These are phyloP conservation scores for Phrynosoma blainvillii DNA, from an alignment of 2,113 vertebrate genomes.

Conservation along the genomic window DNA sequence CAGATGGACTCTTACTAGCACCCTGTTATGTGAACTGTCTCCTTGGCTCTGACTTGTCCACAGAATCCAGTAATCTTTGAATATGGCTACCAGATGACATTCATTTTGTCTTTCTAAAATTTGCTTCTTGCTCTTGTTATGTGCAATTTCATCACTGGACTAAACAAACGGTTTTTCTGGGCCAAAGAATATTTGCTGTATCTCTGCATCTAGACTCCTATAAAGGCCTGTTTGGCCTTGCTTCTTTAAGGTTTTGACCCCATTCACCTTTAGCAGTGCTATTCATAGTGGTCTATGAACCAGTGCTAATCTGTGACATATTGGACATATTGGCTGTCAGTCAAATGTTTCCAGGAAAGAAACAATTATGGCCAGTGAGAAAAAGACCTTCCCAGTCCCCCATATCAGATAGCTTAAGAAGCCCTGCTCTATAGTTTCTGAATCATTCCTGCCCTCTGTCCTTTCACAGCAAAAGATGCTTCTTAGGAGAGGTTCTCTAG, in stretches of 20 bases:
- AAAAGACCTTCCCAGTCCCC: too few relatives aligned
- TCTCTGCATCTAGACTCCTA: neutral
- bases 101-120: too few relatives aligned
- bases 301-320: neutral
- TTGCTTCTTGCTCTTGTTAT: too few relatives aligned
- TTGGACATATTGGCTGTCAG: neutral
- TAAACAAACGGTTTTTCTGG: neutral
- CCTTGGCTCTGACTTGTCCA: too few relatives aligned
- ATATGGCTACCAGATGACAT: too few relatives aligned
- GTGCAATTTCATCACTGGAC: neutral
- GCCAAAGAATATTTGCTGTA: neutral
- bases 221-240: neutral
- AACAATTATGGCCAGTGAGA: neutral
- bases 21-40: too few relatives aligned
- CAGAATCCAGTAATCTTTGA: too few relatives aligned
- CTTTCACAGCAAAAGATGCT: neutral
- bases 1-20: too few relatives aligned
- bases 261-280: neutral
- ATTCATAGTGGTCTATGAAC: too few relatives aligned
- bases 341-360: too few relatives aligned
- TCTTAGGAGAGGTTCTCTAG: neutral
- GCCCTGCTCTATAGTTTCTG: too few relatives aligned
- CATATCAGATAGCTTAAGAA: too few relatives aligned
- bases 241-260: neutral
- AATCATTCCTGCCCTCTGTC: neutral